These are phyloP conservation scores for Calliphora vicina DNA, from an alignment of 1,140 invertebrate genomes.

Conservation along the genomic window DNA sequence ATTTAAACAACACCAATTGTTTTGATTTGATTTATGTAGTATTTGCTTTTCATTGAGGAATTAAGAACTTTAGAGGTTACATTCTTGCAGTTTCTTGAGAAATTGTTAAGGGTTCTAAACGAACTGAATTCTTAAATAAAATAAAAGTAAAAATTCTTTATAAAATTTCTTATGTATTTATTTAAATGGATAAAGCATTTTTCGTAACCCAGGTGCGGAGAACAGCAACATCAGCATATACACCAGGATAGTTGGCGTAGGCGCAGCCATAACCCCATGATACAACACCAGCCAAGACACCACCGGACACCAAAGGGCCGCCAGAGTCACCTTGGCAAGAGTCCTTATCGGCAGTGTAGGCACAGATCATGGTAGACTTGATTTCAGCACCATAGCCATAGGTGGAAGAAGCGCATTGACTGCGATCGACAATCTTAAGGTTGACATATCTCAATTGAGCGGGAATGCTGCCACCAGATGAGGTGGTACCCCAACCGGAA, in stretches of 20 bases:
- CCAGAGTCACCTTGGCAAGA: conserved; percentile 64
- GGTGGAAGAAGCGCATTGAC: conserved; percentile 39
- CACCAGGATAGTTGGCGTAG: conserved; percentile 64
- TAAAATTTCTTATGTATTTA: too few species aligned
- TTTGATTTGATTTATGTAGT: too few species aligned
- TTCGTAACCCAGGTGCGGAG: conserved; percentile 50
- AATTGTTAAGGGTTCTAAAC: too few species aligned
- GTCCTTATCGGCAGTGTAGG: conserved; percentile 49
- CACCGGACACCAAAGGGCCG: conserved; percentile 61
- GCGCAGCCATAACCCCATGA: conserved; percentile 69
- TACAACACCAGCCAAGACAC: conserved; percentile 66
- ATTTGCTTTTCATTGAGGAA: too few species aligned
- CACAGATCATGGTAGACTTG: conserved; percentile 62
- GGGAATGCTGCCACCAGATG: conserved; percentile 44
- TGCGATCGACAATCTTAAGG: conserved; percentile 44
- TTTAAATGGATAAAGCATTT: conserved; percentile 22
- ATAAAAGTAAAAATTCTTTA: too few species aligned
- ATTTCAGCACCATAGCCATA: conserved; percentile 50
- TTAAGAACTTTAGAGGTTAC: too few species aligned
- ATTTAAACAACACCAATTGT: too few species aligned
- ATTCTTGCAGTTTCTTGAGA: too few species aligned
- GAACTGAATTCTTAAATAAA: too few species aligned
- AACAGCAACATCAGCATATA: conserved; percentile 68
- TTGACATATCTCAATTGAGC: conserved; percentile 48
- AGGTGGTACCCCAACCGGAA: conserved; percentile 64